phyloP scores from a whole-genome alignment of 2,113 vertebrate species.

The Paracyprichromis sp. region DNA sequence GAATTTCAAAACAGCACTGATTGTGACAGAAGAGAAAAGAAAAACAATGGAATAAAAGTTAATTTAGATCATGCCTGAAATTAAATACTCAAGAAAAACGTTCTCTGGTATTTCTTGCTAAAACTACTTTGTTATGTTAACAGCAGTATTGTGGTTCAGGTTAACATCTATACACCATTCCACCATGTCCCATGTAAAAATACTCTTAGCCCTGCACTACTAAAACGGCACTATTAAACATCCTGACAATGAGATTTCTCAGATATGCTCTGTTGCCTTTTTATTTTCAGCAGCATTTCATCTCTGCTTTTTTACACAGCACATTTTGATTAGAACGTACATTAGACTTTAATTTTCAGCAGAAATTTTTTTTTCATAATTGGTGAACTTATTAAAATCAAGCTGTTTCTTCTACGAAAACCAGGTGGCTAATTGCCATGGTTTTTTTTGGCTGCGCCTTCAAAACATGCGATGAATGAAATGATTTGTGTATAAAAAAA shows the following conservation, averaged over 20 bases:
- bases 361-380: background rate
- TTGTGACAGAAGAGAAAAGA: background rate
- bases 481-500: background rate
- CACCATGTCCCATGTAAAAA: background rate
- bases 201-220: background rate
- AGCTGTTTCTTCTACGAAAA: background rate
- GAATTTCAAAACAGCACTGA: background rate
- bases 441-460: background rate
- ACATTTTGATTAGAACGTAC: background rate
- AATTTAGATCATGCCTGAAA: background rate
- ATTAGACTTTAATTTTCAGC: background rate
- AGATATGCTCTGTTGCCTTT: background rate
- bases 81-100: background rate
- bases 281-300: background rate
- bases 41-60: background rate
- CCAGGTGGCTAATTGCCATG: background rate
- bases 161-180: background rate
- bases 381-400: background rate
- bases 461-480: background rate
- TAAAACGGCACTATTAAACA: background rate
- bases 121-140: background rate
- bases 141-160: background rate
- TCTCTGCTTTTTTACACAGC: background rate
- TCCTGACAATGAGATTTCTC: background rate
- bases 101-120: background rate